These are phyloP conservation scores for Galeopterus variegatus DNA, from an alignment of 2,113 vertebrate genomes.

Conservation along the genomic window DNA sequence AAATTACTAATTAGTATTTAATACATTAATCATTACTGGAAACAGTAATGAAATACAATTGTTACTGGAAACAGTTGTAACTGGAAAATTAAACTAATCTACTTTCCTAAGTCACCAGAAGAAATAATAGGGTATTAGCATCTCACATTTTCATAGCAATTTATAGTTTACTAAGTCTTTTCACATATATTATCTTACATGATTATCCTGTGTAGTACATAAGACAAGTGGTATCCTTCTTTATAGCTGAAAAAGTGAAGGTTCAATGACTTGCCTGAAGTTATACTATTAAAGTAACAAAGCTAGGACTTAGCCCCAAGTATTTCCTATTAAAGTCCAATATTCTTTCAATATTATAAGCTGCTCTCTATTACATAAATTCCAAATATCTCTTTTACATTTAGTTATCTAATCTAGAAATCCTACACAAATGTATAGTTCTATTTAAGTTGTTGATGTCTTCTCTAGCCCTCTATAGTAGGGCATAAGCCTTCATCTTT, in stretches of 20 bases:
- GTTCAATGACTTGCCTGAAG: not conserved
- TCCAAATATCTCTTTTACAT: not conserved
- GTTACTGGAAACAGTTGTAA: not conserved
- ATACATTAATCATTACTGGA: not conserved
- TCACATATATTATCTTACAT: not conserved
- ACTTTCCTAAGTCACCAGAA: slow-evolving; percentile 36
- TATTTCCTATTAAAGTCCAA: slow-evolving; percentile 10
- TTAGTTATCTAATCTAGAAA: slow-evolving; percentile 46
- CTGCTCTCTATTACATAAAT: not conserved
- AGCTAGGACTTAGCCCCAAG: not conserved
- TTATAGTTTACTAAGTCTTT: not conserved
- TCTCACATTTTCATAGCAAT: slow-evolving; percentile 5
- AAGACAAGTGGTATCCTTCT: not conserved
- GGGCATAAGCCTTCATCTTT: not conserved
- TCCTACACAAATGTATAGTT: not conserved
- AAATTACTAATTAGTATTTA: slow-evolving; percentile 35
- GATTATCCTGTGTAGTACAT: not conserved
- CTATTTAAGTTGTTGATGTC: not conserved
- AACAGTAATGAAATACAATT: not conserved
- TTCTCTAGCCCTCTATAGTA: not conserved
- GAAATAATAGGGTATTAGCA: not conserved
- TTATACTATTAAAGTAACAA: slow-evolving; percentile 37
- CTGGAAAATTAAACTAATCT: slow-evolving; percentile 44
- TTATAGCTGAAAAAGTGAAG: slow-evolving; percentile 1
- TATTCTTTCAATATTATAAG: slow-evolving; percentile 19